A percentile compares a stretch with the other conserved stretches of the same genome.
These are phyloP conservation scores for Mugil cephalus DNA, from an alignment of 2,113 vertebrate genomes.

Conservation along the genomic window DNA sequence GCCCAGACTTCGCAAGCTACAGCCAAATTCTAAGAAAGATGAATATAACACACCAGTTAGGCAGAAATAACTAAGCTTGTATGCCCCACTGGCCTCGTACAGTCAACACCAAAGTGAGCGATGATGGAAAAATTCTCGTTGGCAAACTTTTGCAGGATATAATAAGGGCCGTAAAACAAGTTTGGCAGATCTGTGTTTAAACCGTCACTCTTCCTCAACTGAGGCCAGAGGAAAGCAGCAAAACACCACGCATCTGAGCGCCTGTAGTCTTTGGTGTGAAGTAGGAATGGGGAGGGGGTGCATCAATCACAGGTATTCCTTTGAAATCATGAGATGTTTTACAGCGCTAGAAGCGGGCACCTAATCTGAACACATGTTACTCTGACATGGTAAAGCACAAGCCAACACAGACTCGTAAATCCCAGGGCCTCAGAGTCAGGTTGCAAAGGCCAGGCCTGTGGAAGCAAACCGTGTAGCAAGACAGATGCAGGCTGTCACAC, in stretches of 20 bases:
- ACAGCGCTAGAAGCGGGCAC: slow-evolving; percentile 62
- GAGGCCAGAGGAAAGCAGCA: background rate
- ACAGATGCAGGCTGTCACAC: slow-evolving; percentile 72
- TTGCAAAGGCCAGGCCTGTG: slow-evolving; percentile 64
- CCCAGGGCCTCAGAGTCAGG: slow-evolving; percentile 55
- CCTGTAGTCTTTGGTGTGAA: slow-evolving; percentile 8
- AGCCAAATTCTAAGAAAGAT: slow-evolving; percentile 56
- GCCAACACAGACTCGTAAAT: slow-evolving; percentile 75
- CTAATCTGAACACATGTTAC: slow-evolving; percentile 76
- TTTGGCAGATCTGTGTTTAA: slow-evolving; percentile 45
- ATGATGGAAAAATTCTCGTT: slow-evolving; percentile 58
- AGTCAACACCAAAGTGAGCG: slow-evolving; percentile 57
- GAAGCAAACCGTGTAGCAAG: slow-evolving; percentile 53
- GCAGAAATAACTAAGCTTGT: slow-evolving; percentile 53
- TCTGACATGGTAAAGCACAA: slow-evolving; percentile 63
- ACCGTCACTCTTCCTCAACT: slow-evolving; percentile 1
- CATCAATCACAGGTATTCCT: slow-evolving; percentile 65
- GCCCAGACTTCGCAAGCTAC: slow-evolving; percentile 16
- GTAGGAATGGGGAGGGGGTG: background rate
- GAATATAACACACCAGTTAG: slow-evolving; percentile 54
- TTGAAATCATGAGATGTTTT: slow-evolving; percentile 77
- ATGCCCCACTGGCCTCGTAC: slow-evolving; percentile 78
- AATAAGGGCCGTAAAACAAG: slow-evolving; percentile 36
- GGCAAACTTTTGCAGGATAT: slow-evolving; percentile 57
- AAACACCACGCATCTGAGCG: slow-evolving; percentile 4